Evolutionary conservation across 2,113 vertebrate species (phyloP).

Genomic region (Aldabrachelys gigantea): DNA sequence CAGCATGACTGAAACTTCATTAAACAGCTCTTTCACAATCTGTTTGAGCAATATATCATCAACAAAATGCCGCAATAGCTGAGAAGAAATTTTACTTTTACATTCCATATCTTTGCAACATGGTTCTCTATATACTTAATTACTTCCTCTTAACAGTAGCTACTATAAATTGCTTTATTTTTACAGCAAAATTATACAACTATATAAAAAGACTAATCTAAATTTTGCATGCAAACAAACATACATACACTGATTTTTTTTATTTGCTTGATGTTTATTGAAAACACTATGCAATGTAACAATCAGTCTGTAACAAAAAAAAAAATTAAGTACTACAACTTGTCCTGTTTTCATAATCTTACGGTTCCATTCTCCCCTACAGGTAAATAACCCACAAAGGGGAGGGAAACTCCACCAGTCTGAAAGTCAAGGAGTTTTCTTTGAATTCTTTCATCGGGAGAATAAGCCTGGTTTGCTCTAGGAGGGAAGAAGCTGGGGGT

Average conservation of each 20-base stretch:
- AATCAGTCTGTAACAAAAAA: background rate
- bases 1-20: background rate
- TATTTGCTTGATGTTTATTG: background rate
- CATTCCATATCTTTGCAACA: background rate
- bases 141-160: constrained; percentile 50
- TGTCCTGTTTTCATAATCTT: background rate
- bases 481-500: background rate
- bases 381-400: background rate
- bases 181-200: constrained; percentile 2
- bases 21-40: constrained; percentile 30
- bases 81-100: constrained; percentile 34
- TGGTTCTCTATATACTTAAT: constrained; percentile 9
- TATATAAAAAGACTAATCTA: background rate
- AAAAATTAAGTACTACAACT: background rate
- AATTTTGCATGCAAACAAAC: background rate
- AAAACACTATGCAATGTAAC: background rate
- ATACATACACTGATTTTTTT: constrained; percentile 18
- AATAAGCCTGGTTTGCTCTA: background rate
- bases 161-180: background rate
- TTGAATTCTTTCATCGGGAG: background rate
- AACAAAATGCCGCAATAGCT: background rate
- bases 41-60: constrained; percentile 23
- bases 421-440: background rate
- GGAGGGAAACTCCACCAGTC: background rate
- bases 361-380: background rate